Evolutionary conservation across 2,797 vertebrate genomes (phyloP).

Genomic region (Xenopus petersii): DNA sequence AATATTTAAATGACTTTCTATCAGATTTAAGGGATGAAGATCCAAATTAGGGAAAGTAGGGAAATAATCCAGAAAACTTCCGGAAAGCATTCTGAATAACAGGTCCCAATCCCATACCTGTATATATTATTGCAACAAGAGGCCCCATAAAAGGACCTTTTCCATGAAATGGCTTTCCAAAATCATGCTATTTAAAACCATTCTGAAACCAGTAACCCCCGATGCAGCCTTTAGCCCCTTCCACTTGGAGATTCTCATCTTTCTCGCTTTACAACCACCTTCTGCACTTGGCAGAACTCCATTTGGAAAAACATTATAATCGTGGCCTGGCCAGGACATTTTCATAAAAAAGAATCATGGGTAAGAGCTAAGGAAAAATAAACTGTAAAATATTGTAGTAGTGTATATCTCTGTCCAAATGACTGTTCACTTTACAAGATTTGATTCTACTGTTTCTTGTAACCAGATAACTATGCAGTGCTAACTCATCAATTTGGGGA

Average conservation of each 20-base stretch:
- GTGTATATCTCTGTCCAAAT: no score
- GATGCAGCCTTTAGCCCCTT: conserved; percentile 19
- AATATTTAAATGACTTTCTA: no score
- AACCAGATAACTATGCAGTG: no score
- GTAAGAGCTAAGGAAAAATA: background rate
- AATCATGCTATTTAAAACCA: conserved; percentile 35
- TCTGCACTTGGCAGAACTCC: conserved; percentile 36
- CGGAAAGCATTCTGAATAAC: no score
- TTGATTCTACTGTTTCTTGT: no score
- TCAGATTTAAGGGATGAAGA: no score
- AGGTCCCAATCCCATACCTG: no score
- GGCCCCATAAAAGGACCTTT: conserved; percentile 5
- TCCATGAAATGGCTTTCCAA: conserved; percentile 12
- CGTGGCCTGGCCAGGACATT: conserved; percentile 31
- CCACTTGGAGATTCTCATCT: conserved; percentile 35
- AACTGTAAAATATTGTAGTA: no score
- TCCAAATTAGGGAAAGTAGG: no score
- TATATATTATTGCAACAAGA: conserved; percentile 21
- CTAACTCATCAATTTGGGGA: no score
- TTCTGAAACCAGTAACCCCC: conserved; percentile 23
- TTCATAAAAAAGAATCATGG: background rate
- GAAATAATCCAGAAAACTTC: no score
- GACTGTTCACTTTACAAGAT: no score
- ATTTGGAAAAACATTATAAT: conserved; percentile 40
- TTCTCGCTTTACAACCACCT: conserved; percentile 43